Percentiles rank a stretch among this genome's conserved stretches.
Conservation (phyloP, 64 coral and sea anemone species). For the Pocillopora damicornis region DNA sequence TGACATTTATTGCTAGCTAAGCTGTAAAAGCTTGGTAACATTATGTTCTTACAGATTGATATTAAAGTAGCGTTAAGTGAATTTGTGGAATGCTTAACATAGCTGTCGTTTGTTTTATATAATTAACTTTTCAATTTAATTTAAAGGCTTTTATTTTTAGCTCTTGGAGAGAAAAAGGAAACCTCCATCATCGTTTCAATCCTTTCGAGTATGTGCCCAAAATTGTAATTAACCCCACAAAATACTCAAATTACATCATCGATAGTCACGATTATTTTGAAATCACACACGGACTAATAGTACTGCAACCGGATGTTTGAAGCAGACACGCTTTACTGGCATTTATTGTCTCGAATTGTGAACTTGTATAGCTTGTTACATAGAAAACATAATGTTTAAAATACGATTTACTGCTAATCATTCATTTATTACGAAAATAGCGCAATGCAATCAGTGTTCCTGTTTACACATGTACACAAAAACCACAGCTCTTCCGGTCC, state of each 20-base stretch:
- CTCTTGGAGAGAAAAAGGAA: not conserved
- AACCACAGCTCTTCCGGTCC: not conserved
- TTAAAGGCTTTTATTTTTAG: not conserved
- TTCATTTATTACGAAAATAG: not conserved
- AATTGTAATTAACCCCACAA: not conserved
- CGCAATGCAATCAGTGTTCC: not conserved
- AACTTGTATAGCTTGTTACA: not conserved
- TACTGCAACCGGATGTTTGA: not conserved
- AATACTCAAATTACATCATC: not conserved
- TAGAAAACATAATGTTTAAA: not conserved
- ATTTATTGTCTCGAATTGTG: not conserved
- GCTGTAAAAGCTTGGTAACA: too few species aligned
- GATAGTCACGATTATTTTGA: not conserved
- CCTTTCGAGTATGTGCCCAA: not conserved
- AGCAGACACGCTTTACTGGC: not conserved
- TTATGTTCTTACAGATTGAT: too few species aligned
- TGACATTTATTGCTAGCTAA: too few species aligned
- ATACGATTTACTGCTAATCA: not conserved
- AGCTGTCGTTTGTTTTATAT: not conserved
- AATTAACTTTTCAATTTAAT: not conserved
- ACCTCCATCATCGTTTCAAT: not conserved
- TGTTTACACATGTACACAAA: not conserved
- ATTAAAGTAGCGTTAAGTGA: too few species aligned
- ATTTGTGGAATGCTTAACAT: too few species aligned
- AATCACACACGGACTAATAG: not conserved